phyloP scores from a whole-genome alignment of 2,113 vertebrate species.

The Ardeotis arabs region DNA sequence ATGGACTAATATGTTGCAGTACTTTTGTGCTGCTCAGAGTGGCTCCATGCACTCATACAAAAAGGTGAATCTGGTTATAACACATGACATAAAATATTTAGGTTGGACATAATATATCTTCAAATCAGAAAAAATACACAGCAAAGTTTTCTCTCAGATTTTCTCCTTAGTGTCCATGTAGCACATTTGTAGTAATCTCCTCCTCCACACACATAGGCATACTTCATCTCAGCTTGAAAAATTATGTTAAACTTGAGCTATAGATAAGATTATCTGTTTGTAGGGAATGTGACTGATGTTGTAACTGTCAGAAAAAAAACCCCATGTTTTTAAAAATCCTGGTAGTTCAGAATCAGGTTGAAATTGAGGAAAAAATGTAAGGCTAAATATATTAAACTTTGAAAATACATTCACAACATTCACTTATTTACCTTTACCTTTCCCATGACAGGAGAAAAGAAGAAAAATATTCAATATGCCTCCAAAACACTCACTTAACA shows the following conservation, averaged over 20 bases:
- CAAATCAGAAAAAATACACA: conserved; percentile 49
- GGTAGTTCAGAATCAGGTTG: not conserved
- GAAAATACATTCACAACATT: not conserved
- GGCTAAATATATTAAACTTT: not conserved
- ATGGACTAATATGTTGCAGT: not conserved
- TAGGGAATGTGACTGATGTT: not conserved
- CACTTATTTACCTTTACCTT: not conserved
- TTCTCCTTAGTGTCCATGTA: not conserved
- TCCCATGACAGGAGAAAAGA: not conserved
- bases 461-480: not conserved
- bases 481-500: not conserved
- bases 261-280: not conserved
- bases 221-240: conserved; percentile 23
- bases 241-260: conserved; percentile 20
- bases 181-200: conserved; percentile 26
- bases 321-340: not conserved
- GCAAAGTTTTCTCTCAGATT: not conserved
- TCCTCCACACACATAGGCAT: not conserved
- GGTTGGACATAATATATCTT: not conserved
- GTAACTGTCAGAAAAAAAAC: not conserved
- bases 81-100: not conserved
- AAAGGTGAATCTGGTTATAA: not conserved
- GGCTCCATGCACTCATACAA: not conserved
- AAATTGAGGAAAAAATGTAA: not conserved
- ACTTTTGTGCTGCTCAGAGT: not conserved